Base-by-base conservation (phyloP, 2,113 vertebrate genomes). In the Caranx ignobilis region DNA sequence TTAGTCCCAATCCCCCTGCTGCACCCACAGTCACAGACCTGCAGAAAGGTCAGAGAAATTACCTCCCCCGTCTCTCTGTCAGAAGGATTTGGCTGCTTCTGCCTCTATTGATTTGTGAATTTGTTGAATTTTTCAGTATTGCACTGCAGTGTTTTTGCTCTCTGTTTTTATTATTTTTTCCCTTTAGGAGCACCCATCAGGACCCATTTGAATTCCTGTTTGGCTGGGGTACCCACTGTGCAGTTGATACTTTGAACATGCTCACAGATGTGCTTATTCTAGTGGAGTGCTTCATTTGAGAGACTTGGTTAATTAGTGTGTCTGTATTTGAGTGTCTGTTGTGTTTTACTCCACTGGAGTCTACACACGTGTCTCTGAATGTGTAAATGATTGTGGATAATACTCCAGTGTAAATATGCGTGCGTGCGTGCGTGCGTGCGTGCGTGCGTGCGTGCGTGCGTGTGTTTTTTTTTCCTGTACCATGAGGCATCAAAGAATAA, bases 281-380 rank as follows among this genome's bases (percentile, higher is more conserved):
- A 85, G 84, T 9, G 69, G 45, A 85, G 84, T 81, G 85, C 77
- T 82, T 92, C 87, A 87, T 92, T 88, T 90, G 83, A 88, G 86
- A 80, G 90, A 83, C 87, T 84, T 83, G 69, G 84, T 90, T 93
- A 93, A 91, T 93, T 92, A 90, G 85, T 82, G 87, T 81, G 83
- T 79, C 76, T 87, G 85, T 57, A 68, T 88, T 81, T 62, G 55
- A 69, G 72, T 77, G 61, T 73, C 35, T 35, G 62, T 74, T 84
- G 52, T 80, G 67, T 84, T 72, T 82, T 37, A 60, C n/a, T 41
- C 31, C 26, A 37, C 67, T 79, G 2, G 2, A 69, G 50, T 69
- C 43, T 39, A 57, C 32, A 48, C 68, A 60, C 39, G 16, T 19
- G 32, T 80, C 50, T 52, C 21, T 77, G 31, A 67, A 66, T 82